phyloP scores from a whole-genome alignment of 2,797 vertebrate genomes.

The Antrozous pallidus region DNA sequence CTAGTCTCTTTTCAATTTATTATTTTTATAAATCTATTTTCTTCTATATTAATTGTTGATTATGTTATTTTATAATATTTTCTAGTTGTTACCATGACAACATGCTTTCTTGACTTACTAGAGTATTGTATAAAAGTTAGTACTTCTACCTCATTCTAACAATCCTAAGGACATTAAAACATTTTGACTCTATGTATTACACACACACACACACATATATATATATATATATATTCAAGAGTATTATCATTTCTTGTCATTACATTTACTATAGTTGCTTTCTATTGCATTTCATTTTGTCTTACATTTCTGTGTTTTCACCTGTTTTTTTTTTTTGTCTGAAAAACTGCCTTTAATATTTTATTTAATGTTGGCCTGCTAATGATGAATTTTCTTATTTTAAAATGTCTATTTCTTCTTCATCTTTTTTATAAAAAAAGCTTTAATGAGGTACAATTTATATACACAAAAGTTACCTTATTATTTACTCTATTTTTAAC shows the following conservation, averaged over 20 bases:
- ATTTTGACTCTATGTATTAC: background rate
- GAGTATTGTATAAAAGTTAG: background rate
- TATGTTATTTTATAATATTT: slow-evolving; percentile 13
- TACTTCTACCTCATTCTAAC: background rate
- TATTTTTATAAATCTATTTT: slow-evolving; percentile 25
- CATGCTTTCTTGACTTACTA: background rate
- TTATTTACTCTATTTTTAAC: background rate
- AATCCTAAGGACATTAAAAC: background rate
- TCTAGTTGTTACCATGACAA: background rate
- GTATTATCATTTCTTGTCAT: background rate
- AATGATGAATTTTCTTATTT: background rate
- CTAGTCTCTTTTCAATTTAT: background rate
- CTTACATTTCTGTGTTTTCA: slow-evolving; percentile 17
- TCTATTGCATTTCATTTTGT: background rate
- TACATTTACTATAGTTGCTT: background rate
- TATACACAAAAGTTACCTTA: background rate
- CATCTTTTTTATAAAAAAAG: background rate
- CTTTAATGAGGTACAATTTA: background rate
- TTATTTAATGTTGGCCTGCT: background rate
- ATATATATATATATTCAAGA: background rate
- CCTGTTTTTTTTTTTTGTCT: background rate
- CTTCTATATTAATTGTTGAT: background rate
- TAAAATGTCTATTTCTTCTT: slow-evolving; percentile 12
- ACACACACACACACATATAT: background rate
- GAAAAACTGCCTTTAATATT: background rate